phyloP scores from a whole-genome alignment of 1,140 invertebrate species.

The Laodelphax striatellus region DNA sequence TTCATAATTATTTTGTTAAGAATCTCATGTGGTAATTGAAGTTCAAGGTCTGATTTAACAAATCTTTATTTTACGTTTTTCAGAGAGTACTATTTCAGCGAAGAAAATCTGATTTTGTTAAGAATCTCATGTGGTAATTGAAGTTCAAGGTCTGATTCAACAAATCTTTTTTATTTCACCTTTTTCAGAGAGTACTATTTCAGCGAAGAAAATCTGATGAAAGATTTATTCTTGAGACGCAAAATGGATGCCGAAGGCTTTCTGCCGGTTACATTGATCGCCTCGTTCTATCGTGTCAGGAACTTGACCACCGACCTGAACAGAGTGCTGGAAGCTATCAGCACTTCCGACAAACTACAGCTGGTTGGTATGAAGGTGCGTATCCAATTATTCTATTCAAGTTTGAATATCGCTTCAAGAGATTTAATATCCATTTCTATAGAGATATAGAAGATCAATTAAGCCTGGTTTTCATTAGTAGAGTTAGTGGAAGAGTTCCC shows the following conservation, averaged over 20 bases:
- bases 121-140: too few relatives aligned
- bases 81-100: conserved; percentile 99
- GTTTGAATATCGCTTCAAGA: too few relatives aligned
- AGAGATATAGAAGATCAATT: too few relatives aligned
- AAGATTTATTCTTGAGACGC: conserved; percentile 90
- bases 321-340: conserved; percentile 70
- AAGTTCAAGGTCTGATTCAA: too few relatives aligned
- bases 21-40: too few relatives aligned
- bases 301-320: conserved; percentile 73
- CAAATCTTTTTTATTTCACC: too few relatives aligned
- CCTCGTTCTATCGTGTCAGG: conserved; percentile 89
- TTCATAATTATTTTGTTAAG: too few relatives aligned
- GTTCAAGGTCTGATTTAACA: too few relatives aligned
- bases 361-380: conserved; percentile 61
- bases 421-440: too few relatives aligned
- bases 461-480: too few relatives aligned
- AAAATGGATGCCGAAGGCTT: conserved; percentile 94
- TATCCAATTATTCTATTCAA: too few relatives aligned
- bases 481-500: too few relatives aligned
- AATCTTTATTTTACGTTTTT: neutral
- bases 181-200: conserved; percentile 93
- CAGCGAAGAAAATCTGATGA: conserved; percentile 88
- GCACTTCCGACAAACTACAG: conserved; percentile 71
- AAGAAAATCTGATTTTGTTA: conserved; percentile 94
- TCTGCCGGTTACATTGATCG: conserved; percentile 84